A percentile compares a stretch with the other conserved stretches of the same genome.
These are phyloP conservation scores for Meriones unguiculatus DNA, from an alignment of 2,113 vertebrate genomes.

Conservation along the genomic window DNA sequence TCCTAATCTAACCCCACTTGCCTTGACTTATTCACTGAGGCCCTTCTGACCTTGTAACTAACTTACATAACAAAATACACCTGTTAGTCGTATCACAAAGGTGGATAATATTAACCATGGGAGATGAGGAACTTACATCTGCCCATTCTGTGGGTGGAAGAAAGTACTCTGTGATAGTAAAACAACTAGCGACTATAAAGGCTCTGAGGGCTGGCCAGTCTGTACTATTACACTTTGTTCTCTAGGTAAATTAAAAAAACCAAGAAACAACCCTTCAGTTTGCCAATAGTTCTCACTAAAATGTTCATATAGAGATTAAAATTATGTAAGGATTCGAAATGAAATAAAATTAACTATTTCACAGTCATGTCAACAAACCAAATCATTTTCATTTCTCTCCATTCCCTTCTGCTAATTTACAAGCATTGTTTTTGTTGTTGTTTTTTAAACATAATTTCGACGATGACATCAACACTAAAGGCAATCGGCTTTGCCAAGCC, in stretches of 20 bases:
- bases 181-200: background rate
- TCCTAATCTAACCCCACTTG: background rate
- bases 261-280: background rate
- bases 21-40: background rate
- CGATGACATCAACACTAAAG: slow-evolving; percentile 46
- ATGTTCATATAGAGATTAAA: slow-evolving; percentile 53
- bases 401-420: slow-evolving; percentile 44
- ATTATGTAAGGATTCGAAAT: slow-evolving; percentile 67
- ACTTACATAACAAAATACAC: slow-evolving; percentile 50
- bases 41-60: background rate
- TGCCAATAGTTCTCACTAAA: slow-evolving; percentile 60
- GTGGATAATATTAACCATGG: slow-evolving; percentile 15
- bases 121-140: background rate
- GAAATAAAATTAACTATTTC: slow-evolving; percentile 52
- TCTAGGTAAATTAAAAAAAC: slow-evolving; percentile 67
- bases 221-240: slow-evolving; percentile 31
- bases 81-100: slow-evolving; percentile 22
- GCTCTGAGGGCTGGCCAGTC: background rate
- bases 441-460: slow-evolving; percentile 18
- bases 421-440: background rate
- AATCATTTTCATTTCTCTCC: slow-evolving; percentile 52
- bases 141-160: background rate
- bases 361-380: slow-evolving; percentile 43
- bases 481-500: background rate
- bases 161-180: background rate